Conservation (phyloP, 2,888 invertebrate species). For the Cryptosula pallasiana region DNA sequence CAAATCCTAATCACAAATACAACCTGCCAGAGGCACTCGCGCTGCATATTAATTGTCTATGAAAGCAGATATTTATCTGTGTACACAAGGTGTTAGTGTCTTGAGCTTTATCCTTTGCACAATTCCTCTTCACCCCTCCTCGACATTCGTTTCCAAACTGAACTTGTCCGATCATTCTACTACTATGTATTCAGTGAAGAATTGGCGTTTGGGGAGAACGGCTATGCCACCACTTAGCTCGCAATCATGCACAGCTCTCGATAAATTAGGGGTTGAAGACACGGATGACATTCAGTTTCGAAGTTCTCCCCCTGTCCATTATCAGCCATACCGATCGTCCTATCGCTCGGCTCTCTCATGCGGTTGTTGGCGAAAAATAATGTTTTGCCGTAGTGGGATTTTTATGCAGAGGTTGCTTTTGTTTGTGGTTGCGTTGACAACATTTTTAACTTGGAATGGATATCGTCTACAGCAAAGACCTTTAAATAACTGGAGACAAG, state of each 20-base stretch:
- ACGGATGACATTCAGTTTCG: neutral
- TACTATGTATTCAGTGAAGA: too few relatives aligned
- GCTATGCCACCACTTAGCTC: neutral
- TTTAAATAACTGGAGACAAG: too few relatives aligned
- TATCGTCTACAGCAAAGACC: too few relatives aligned
- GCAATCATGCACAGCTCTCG: neutral
- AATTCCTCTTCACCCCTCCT: too few relatives aligned
- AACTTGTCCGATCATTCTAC: too few relatives aligned
- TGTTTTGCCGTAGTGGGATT: neutral
- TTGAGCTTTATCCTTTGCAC: too few relatives aligned
- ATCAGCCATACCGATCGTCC: neutral
- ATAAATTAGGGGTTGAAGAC: neutral
- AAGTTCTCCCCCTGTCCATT: neutral
- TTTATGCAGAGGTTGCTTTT: neutral
- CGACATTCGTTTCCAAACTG: too few relatives aligned
- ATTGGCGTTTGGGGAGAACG: too few relatives aligned
- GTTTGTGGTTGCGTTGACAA: neutral
- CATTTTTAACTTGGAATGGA: slow-evolving; percentile 1
- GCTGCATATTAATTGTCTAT: too few relatives aligned
- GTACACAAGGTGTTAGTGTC: neutral
- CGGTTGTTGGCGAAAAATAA: neutral
- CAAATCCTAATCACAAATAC: too few relatives aligned
- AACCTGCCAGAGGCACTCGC: too few relatives aligned
- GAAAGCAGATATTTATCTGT: neutral
- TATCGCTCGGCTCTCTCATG: neutral